A percentile compares a stretch with the other conserved stretches of the same genome.
These are phyloP conservation scores for Plebejus anna DNA, from an alignment of 2,888 invertebrate genomes.

Conservation along the genomic window DNA sequence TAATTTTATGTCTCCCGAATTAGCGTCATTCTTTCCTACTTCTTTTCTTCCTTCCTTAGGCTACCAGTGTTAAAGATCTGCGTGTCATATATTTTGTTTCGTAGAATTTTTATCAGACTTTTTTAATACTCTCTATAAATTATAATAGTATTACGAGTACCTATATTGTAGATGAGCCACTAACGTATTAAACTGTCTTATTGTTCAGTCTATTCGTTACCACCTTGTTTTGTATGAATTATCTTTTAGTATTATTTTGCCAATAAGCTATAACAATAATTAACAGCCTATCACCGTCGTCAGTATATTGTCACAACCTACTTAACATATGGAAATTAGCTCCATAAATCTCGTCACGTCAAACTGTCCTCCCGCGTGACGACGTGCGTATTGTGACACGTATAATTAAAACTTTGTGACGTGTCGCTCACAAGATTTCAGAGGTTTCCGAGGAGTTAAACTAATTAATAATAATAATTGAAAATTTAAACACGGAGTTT, in stretches of 20 bases:
- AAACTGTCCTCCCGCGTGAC: slow-evolving; percentile 58
- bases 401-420: slow-evolving; percentile 58
- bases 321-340: slow-evolving; percentile 29
- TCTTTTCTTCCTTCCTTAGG: neutral
- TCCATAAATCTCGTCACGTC: slow-evolving; percentile 56
- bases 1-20: slow-evolving; percentile 22
- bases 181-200: neutral
- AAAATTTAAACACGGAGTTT: neutral
- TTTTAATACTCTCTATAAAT: neutral
- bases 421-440: slow-evolving; percentile 39
- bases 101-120: neutral
- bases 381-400: slow-evolving; percentile 71
- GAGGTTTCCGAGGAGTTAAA: slow-evolving; percentile 37
- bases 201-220: neutral
- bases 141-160: neutral
- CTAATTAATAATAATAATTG: neutral
- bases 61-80: neutral
- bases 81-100: neutral
- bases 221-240: neutral
- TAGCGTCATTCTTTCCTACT: neutral
- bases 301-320: slow-evolving; percentile 27
- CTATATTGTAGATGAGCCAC: neutral
- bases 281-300: slow-evolving; percentile 1
- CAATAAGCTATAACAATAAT: neutral
- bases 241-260: neutral